phyloP scores from a whole-genome alignment of 2,888 invertebrate genomes.

The Campoletis raptor region DNA sequence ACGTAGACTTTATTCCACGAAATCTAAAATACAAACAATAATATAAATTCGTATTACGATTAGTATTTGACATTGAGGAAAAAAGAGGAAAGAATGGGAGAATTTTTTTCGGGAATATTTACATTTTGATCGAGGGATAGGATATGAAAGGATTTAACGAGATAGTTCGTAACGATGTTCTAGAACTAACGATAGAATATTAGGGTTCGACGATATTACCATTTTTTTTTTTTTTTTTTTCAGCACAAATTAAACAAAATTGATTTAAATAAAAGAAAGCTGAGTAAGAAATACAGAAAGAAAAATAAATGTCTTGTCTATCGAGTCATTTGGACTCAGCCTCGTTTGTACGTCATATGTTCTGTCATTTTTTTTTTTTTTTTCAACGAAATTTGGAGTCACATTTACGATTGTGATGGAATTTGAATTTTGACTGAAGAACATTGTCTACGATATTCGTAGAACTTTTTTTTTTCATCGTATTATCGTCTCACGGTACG shows the following conservation, averaged over 20 bases:
- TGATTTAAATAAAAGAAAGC: background rate
- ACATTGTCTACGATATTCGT: background rate
- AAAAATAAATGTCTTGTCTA: background rate
- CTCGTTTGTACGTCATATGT: background rate
- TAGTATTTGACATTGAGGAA: slow-evolving; percentile 70
- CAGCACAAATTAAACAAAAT: slow-evolving; percentile 14
- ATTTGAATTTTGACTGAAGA: background rate
- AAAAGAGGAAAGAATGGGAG: slow-evolving; percentile 46
- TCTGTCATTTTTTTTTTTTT: background rate
- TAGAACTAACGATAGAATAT: slow-evolving; percentile 33
- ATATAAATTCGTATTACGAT: slow-evolving; percentile 71
- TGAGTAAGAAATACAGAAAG: background rate
- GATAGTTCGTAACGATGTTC: slow-evolving; percentile 8
- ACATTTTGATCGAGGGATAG: slow-evolving; percentile 78
- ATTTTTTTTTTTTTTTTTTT: too few relatives aligned
- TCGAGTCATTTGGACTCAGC: background rate
- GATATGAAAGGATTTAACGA: slow-evolving; percentile 19
- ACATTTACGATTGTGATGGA: background rate
- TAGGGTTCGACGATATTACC: slow-evolving; percentile 61
- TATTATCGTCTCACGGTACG: slow-evolving; percentile 56
- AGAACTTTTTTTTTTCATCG: background rate
- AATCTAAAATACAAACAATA: slow-evolving; percentile 71
- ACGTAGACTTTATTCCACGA: slow-evolving; percentile 81
- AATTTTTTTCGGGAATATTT: slow-evolving; percentile 76
- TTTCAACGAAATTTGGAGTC: background rate